Percentiles rank a stretch among this genome's conserved stretches.
Conservation (phyloP, 2,797 vertebrate genomes). For the Clarias platycephalus region DNA sequence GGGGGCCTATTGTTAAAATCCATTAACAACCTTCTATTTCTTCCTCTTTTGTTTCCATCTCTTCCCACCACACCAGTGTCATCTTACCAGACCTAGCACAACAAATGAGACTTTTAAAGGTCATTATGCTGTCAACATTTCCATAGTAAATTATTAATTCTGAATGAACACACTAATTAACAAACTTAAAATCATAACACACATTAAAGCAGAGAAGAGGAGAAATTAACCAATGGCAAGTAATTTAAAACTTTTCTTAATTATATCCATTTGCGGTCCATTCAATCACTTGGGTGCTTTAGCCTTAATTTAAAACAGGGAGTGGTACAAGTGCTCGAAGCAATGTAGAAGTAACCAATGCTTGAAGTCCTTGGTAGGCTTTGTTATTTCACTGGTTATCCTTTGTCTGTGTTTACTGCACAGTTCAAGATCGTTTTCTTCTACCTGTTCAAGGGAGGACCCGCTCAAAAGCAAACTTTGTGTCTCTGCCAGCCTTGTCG, state of each 20-base stretch:
- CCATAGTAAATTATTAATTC: slow-evolving; percentile 61
- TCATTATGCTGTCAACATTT: slow-evolving; percentile 64
- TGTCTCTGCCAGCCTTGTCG: background rate
- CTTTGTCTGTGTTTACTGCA: background rate
- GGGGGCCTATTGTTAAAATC: slow-evolving; percentile 77
- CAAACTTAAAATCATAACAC: slow-evolving; percentile 51
- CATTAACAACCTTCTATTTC: slow-evolving; percentile 78
- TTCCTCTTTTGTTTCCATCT: slow-evolving; percentile 68
- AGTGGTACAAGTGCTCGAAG: background rate
- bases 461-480: background rate
- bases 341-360: background rate
- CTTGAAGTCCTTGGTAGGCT: background rate
- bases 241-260: slow-evolving; percentile 42
- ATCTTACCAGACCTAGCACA: slow-evolving; percentile 64
- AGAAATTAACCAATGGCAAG: slow-evolving; percentile 24
- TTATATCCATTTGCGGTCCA: slow-evolving; percentile 37
- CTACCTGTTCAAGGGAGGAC: background rate
- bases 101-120: slow-evolving; percentile 73
- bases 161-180: slow-evolving; percentile 49
- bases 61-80: slow-evolving; percentile 62
- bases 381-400: background rate
- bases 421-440: background rate
- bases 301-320: slow-evolving; percentile 25
- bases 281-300: slow-evolving; percentile 24
- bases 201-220: slow-evolving; percentile 44